Evolutionary conservation across 2,888 invertebrate genomes (phyloP), one percentile per base, ranked within the genome.

Genomic region (Diadegma fenestrale): DNA sequence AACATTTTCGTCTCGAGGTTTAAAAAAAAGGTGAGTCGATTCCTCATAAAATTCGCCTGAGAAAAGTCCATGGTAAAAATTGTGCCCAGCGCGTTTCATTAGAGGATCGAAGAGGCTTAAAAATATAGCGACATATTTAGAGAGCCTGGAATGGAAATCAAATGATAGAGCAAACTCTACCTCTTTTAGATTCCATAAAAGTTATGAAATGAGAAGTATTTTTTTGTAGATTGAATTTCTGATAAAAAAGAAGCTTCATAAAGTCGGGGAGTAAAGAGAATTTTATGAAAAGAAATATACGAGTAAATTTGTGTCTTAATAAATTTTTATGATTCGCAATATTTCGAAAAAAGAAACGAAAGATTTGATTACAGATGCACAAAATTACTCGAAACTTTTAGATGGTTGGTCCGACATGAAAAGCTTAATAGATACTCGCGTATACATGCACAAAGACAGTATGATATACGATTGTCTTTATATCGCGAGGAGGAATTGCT

Each of bases 391-490:
- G 6, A 5, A 68, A 45, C 68, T 68, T 68, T 37, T 30, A 26
- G 45, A 14, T 68, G 68, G 26, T 68, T 17, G 30, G 26, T 26
- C 19, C 26, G 68, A 45, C 22, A 41, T 45, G 68, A 26, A 30
- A 45, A 26, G 68, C 45, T 17, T 43, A 45, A 68, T 68, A 68
- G 68, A 58, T 73, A 58, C 73, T n/a, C 26, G 33, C 33, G 54
- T 43, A 19, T 61, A 41, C 58, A n/a, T 45, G 43, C 19, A 14
- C 22, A 19, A 61, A 71, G 73, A 41, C 37, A 51, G 33, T 69
- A 76, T 54, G 69, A 84, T 71, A 43, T 69, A 69, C 73, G 51
- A 17, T 37, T 66, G 54, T 66, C 5, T 77, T 77, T 54, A 54
- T 68, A 77, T 66, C 12, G 51, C 51, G 77, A 51, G n/a, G 71